Base-by-base conservation (phyloP, 2,113 vertebrate species). In the Carassius carassius region DNA sequence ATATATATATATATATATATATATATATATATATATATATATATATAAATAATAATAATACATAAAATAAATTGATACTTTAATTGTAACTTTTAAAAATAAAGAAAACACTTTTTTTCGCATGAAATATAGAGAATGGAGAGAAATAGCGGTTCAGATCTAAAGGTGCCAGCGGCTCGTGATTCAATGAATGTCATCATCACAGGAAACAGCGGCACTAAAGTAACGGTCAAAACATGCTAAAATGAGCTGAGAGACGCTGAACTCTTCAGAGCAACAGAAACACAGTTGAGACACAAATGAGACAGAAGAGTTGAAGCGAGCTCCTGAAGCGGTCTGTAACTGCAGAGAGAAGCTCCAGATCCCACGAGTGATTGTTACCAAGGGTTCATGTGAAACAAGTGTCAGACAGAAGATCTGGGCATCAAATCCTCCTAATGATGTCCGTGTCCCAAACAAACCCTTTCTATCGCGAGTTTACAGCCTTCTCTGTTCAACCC, bases 341-440 rank as follows among this genome's bases (percentile, higher is more conserved):
- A 51, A 51, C 49, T 16, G 49, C 49, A 51, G 49, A 51, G 49
- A 51, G 49, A 51, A 37, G 67, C 67, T 74, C n/a, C n/a, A 16
- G 21, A 74, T 49, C 82, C 85, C 82, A 37, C 8, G 54, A 63
- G 56, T 60, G 75, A 69, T 73, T 86, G 82, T 69, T 86, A 78
- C 12, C 25, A 35, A 44, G 74, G 44, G 23, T 74, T 49, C 49
- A 4, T 1, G 49, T 51, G 49, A 51, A 51, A 51, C 49, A 5
- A 51, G 49, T 51, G 47, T 14, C 79, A 82, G 84, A 85, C 58
- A 21, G 86, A 90, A 91, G 90, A 87, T 78, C 80, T 85, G 85
- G 88, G 89, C 84, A 89, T 89, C 90, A 44, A 60, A 69, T 16
- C 47, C 86, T 62, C 74, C 41, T 83, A 81, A 85, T 78, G 81